Evolutionary conservation across 2,113 vertebrate genomes (phyloP).

Genomic region (Phyllostomus discolor): DNA sequence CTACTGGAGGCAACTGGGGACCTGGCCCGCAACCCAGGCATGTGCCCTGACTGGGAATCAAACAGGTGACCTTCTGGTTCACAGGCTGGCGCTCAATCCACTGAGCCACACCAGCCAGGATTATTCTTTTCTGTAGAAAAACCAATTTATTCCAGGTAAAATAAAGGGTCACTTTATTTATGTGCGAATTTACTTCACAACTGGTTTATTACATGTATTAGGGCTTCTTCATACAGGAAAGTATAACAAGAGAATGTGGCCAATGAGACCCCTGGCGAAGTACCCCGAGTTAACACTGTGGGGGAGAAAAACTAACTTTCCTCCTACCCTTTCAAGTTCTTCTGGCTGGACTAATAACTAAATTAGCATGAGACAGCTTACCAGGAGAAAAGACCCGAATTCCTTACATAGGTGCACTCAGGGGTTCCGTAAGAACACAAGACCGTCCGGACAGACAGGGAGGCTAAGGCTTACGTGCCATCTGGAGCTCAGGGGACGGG

Average conservation of each 20-base stretch:
- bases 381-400: background rate
- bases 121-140: background rate
- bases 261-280: background rate
- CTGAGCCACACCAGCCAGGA: too few species aligned
- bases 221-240: background rate
- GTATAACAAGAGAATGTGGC: background rate
- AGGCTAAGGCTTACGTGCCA: background rate
- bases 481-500: background rate
- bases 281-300: background rate
- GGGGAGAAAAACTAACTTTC: background rate
- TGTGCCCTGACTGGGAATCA: too few species aligned
- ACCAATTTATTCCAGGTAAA: background rate
- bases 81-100: too few species aligned
- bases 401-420: too few species aligned
- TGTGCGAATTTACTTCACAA: background rate
- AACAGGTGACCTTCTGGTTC: too few species aligned
- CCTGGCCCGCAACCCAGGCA: too few species aligned
- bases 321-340: background rate
- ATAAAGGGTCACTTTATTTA: background rate
- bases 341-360: background rate
- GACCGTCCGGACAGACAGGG: background rate
- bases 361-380: background rate
- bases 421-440: background rate
- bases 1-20: too few species aligned
- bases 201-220: background rate